A percentile compares a stretch with the other conserved stretches of the same genome.
These are phyloP conservation scores for Steromphala cineraria DNA, from an alignment of 2,888 invertebrate genomes.

Conservation along the genomic window DNA sequence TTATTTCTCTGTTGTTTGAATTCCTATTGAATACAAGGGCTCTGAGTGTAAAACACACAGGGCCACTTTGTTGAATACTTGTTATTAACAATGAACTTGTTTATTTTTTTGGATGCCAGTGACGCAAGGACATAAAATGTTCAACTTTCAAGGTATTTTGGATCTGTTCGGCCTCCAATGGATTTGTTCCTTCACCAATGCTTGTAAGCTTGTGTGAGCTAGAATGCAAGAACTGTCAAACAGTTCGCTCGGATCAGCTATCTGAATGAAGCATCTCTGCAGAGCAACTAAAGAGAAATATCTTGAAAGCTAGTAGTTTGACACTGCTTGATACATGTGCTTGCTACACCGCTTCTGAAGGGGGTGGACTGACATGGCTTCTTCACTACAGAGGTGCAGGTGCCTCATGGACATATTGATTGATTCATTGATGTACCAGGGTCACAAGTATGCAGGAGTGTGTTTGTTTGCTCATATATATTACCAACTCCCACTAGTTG, in stretches of 20 bases:
- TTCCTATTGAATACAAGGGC: slow-evolving; percentile 23
- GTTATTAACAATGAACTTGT: slow-evolving; percentile 31
- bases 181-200: slow-evolving; percentile 21
- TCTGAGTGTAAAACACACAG: slow-evolving; percentile 24
- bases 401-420: neutral
- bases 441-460: slow-evolving; percentile 11
- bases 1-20: slow-evolving; percentile 29
- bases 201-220: slow-evolving; percentile 25
- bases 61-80: slow-evolving; percentile 25
- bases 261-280: slow-evolving; percentile 1
- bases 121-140: slow-evolving; percentile 51
- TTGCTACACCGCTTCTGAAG: slow-evolving; percentile 3
- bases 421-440: neutral
- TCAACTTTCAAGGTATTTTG: slow-evolving; percentile 45
- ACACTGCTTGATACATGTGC: slow-evolving; percentile 15
- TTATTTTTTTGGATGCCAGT: slow-evolving; percentile 31
- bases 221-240: slow-evolving; percentile 41
- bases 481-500: slow-evolving; percentile 12
- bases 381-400: neutral
- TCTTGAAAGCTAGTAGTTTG: slow-evolving; percentile 7
- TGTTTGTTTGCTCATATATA: slow-evolving; percentile 17
- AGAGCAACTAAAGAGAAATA: slow-evolving; percentile 15
- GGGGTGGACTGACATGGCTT: neutral
- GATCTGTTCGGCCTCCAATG: slow-evolving; percentile 3
- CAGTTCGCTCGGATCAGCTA: slow-evolving; percentile 35